These are phyloP conservation scores for Propsilocerus akamusi DNA, from an alignment of 1,140 invertebrate species.

Conservation along the genomic window DNA sequence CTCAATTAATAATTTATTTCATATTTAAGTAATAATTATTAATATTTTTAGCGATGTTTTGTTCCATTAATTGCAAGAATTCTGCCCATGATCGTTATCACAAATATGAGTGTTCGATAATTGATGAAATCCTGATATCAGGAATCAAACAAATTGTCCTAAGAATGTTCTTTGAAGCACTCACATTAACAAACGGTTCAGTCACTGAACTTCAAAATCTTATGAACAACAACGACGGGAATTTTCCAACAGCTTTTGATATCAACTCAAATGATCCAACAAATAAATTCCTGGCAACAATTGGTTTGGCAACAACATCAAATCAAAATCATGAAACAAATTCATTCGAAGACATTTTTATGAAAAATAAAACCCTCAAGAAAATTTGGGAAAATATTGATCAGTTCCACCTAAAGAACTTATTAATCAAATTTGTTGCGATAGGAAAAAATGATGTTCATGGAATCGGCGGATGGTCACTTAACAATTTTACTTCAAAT, in stretches of 20 bases:
- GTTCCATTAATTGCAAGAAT: conserved; percentile 42
- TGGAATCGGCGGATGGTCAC: neutral
- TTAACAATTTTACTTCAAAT: neutral
- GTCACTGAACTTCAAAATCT: neutral
- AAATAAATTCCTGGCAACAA: neutral
- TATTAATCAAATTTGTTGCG: neutral
- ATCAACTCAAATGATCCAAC: neutral
- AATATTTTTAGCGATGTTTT: conserved; percentile 54
- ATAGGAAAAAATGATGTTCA: neutral
- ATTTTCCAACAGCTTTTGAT: neutral
- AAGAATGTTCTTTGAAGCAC: neutral
- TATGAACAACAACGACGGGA: neutral
- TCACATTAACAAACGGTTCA: neutral
- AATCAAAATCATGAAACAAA: neutral
- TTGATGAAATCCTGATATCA: conserved; percentile 15
- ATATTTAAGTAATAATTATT: too few relatives aligned
- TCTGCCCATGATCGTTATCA: conserved; percentile 44
- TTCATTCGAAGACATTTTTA: neutral
- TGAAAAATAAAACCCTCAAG: neutral
- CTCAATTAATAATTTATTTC: too few relatives aligned
- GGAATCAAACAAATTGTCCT: neutral
- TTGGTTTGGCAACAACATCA: neutral
- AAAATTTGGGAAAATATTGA: neutral
- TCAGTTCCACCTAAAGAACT: neutral
- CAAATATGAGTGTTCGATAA: conserved; percentile 51